Evolutionary conservation across 2,888 invertebrate genomes (phyloP).

Genomic region (Prosopocoilus inquinatus): DNA sequence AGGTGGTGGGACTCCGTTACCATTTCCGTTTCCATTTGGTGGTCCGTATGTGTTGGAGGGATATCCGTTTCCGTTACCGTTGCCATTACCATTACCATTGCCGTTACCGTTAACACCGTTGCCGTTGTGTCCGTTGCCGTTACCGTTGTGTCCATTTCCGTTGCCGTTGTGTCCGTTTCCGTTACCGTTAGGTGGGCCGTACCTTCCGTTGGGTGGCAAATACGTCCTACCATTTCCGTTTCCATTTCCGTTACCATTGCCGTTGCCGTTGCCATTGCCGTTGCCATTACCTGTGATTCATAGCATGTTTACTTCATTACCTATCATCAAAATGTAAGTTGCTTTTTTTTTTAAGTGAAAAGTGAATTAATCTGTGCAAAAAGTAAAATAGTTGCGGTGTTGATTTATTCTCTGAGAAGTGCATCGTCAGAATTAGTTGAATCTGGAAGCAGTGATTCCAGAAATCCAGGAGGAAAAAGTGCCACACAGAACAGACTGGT

Average conservation of each 20-base stretch:
- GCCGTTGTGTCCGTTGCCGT: conserved; percentile 29
- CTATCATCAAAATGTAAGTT: too few relatives aligned
- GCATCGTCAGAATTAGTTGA: too few relatives aligned
- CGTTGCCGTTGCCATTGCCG: conserved; percentile 21
- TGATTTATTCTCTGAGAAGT: too few relatives aligned
- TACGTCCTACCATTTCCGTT: conserved; percentile 23
- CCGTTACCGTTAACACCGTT: conserved; percentile 29
- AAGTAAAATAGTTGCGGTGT: too few relatives aligned
- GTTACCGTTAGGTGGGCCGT: conserved; percentile 22
- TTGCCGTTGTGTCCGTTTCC: conserved; percentile 27
- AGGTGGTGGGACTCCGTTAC: conserved; percentile 16
- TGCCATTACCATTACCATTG: conserved; percentile 18
- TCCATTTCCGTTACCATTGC: conserved; percentile 25
- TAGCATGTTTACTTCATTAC: too few relatives aligned
- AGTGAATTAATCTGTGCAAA: too few relatives aligned
- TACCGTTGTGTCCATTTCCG: conserved; percentile 19
- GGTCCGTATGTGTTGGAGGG: conserved; percentile 32
- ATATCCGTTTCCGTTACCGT: conserved; percentile 14
- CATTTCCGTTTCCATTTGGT: conserved; percentile 28
- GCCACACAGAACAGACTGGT: too few relatives aligned
- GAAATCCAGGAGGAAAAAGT: too few relatives aligned
- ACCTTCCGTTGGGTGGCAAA: conserved; percentile 14
- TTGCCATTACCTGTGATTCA: conserved; percentile 2
- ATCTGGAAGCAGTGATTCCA: too few relatives aligned
- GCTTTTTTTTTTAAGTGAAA: too few relatives aligned